Evolutionary conservation across 1,140 invertebrate genomes (phyloP), one percentile per base, ranked within the genome.

Genomic region (Armadillidium nasatum): DNA sequence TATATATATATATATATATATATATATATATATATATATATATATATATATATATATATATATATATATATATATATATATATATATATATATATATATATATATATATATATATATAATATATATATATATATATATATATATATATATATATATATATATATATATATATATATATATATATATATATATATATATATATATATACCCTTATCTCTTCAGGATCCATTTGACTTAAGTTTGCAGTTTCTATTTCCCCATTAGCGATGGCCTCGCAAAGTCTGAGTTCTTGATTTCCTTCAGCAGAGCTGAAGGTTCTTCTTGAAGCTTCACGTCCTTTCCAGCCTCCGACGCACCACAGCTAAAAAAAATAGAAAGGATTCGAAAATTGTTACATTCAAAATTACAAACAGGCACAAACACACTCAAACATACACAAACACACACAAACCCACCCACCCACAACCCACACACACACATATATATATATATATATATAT

Each of bases 231-330:
- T 80, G 74, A 44, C 72, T 78, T 23, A 80, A 66, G 70, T 81
- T 77, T 13, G 73, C 74, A 71, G 75, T 78, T 21, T 76, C 74
- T 10, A 71, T 22, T 43, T 71, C 74, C 46, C 76, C 60, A 73
- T 74, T 45, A 87, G 82, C 88, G 85, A 82, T 92, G 89, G 22
- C 91, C 91, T 84, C 91, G 88, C 75, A 93, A 84, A 74, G 81
- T 85, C 83, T 80, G 87, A 76, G 74, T 44, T 76, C 74, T 2
- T 68, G 69, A 19, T 67, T 13, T n/a, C 43, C 74, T 21, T 70
- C 68, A 4, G 68, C 23, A 3, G 68, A 21, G 10, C 11, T 15
- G 22, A 15, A 70, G 68, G 68, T 70, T 10, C 67, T 11, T n/a
- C 68, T 11, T 70, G 68, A 33, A 11, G 23, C 68, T 22, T 70